Evolutionary conservation across 2,888 invertebrate species (phyloP), one percentile per base, ranked within the genome.

Genomic region (Holacanthella duospinosa): DNA sequence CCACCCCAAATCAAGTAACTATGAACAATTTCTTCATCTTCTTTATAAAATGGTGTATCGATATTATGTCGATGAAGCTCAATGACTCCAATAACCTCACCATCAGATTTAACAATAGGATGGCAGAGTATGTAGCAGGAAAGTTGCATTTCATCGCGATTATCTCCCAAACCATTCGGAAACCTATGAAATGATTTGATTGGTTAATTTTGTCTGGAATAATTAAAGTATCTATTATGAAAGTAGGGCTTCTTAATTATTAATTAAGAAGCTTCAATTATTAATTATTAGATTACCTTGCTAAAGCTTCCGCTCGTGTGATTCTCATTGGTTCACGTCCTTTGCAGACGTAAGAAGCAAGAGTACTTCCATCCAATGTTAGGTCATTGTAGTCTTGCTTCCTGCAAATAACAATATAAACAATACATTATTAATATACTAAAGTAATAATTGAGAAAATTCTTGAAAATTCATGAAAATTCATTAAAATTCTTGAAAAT

Each of bases 1-100:
- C 85, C 85, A 25, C 86, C 86, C 85, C 86, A 85, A 0, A 85
- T 82, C 61, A 85, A 76, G 74, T 85, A 85, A 67, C 83, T 83
- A 59, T 82, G 80, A 55, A 83, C 82, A 58, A 84, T 83, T 75
- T 87, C 85, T 75, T 86, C 86, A 70, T 88, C 88, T 66, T 83
- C 82, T 63, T 81, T 80, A 75, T 87, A 87, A 28, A 77, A 78
- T 0, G 79, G 78, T 0, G 77, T 76, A 0, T 78, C 70, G 24
- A 68, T 64, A 60, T 78, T 79, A 53, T 77, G 75, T n/a, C 86
- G 78, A 80, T 84, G 85, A 72, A 88, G 78, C 76, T 87, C 86
- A 54, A 88, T 77, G 1, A 88, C 83, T 48, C 85, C 87, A 60
- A 82, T 80, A 36, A 85, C 77, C 72, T 82, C 81, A 0, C 85